Conservation (phyloP, 1,140 invertebrate genomes). For the Heliothis subflexa region DNA sequence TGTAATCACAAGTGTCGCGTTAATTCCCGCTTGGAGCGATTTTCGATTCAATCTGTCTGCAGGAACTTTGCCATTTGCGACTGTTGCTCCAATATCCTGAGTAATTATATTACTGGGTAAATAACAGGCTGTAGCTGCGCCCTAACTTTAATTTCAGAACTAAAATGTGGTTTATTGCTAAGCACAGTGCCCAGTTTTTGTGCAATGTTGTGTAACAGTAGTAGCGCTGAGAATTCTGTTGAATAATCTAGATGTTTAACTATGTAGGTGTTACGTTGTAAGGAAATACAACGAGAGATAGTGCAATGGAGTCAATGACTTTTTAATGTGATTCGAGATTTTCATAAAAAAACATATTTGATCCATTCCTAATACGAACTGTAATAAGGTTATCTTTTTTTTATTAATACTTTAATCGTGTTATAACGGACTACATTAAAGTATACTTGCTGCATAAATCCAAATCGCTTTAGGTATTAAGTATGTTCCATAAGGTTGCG, state of each 20-base stretch:
- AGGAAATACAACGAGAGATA: background rate
- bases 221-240: background rate
- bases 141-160: background rate
- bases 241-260: background rate
- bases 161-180: background rate
- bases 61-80: slow-evolving; percentile 29
- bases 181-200: background rate
- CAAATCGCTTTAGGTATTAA: too few species aligned
- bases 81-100: slow-evolving; percentile 38
- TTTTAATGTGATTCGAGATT: slow-evolving; percentile 3
- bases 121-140: background rate
- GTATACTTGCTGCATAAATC: too few species aligned
- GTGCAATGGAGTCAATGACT: background rate
- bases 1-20: slow-evolving; percentile 49
- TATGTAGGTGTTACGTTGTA: background rate
- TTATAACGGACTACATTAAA: background rate
- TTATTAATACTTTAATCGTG: background rate
- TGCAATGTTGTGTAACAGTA: slow-evolving; percentile 8
- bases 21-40: slow-evolving; percentile 49
- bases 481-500: too few species aligned
- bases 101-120: slow-evolving; percentile 18
- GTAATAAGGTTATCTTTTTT: background rate
- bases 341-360: background rate
- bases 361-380: background rate
- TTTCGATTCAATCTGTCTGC: slow-evolving; percentile 55